Percentiles rank a stretch among this genome's conserved stretches.
phyloP scores from a whole-genome alignment of 2,888 invertebrate species.

The Troides oblongomaculatus region DNA sequence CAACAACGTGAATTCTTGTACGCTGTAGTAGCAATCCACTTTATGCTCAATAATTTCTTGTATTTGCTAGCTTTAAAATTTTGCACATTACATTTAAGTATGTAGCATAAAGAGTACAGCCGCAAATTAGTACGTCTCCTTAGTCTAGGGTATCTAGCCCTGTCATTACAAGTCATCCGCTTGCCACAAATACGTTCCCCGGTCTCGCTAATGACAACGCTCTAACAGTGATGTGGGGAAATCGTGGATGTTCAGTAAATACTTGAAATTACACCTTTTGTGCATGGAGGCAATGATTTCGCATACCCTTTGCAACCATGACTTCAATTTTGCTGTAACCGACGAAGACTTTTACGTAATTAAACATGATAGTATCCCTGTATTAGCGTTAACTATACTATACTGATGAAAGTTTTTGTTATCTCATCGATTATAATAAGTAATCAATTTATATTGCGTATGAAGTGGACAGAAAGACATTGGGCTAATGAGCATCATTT shows the following conservation, averaged over 20 bases:
- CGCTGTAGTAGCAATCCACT: background rate
- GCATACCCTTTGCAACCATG: background rate
- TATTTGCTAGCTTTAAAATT: slow-evolving; percentile 20
- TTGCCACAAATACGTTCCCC: slow-evolving; percentile 21
- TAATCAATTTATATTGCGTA: no score
- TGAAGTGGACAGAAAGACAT: no score
- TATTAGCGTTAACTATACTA: no score
- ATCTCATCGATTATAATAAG: no score
- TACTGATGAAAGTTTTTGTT: no score
- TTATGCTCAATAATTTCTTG: slow-evolving; percentile 9
- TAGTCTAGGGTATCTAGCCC: slow-evolving; percentile 27
- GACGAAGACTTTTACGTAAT: background rate
- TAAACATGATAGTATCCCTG: no score
- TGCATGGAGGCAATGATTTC: slow-evolving; percentile 6
- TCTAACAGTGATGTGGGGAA: slow-evolving; percentile 4
- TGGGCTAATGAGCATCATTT: no score
- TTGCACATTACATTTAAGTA: slow-evolving; percentile 21
- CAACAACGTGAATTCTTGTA: background rate
- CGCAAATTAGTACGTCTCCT: slow-evolving; percentile 28
- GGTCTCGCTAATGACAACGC: slow-evolving; percentile 26
- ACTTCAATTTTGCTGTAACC: slow-evolving; percentile 3
- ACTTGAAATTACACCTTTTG: slow-evolving; percentile 24
- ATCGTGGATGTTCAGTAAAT: slow-evolving; percentile 24
- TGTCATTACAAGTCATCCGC: slow-evolving; percentile 33
- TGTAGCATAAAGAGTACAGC: slow-evolving; percentile 24